These are phyloP conservation scores for Enteromius trimaculatus DNA, from an alignment of 2,797 vertebrate species.

Conservation along the genomic window DNA sequence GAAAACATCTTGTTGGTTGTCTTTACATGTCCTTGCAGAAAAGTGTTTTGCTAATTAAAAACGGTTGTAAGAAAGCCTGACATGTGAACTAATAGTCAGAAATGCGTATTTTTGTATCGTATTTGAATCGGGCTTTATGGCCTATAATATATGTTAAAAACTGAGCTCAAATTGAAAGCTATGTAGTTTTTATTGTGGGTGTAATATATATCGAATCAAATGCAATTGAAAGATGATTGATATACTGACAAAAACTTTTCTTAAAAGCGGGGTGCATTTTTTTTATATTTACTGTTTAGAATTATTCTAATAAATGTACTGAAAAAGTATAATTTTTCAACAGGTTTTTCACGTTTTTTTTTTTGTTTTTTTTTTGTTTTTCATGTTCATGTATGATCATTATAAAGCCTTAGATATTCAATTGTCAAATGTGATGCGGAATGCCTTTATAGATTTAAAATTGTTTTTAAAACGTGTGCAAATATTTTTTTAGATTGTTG, in stretches of 20 bases:
- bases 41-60: background rate
- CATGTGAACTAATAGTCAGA: background rate
- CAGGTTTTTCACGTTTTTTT: background rate
- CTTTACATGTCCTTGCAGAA: background rate
- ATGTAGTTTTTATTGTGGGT: background rate
- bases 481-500: slow-evolving; percentile 87
- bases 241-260: background rate
- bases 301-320: background rate
- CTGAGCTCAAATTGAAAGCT: background rate
- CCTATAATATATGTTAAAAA: background rate
- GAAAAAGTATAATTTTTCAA: background rate
- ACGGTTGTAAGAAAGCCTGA: background rate
- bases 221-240: background rate
- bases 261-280: background rate
- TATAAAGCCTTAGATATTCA: background rate
- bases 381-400: background rate
- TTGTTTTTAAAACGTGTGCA: background rate
- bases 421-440: background rate
- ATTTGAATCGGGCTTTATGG: background rate
- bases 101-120: background rate
- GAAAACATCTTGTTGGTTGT: background rate
- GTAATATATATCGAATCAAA: background rate
- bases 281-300: background rate
- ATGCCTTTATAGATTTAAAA: background rate
- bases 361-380: background rate